Conservation (phyloP, 2,888 invertebrate genomes). For the Dione juno region DNA sequence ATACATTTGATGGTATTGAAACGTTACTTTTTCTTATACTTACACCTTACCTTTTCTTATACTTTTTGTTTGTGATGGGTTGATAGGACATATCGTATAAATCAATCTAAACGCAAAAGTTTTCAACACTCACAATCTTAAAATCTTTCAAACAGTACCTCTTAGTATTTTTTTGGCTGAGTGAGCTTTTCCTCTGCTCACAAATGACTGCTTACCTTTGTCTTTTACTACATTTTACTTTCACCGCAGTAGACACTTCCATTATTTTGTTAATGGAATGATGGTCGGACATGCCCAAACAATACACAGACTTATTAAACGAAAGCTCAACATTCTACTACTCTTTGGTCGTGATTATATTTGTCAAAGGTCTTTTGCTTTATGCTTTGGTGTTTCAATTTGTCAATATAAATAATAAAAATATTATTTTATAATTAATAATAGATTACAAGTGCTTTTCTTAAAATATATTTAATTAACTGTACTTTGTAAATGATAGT, state of each 20-base stretch:
- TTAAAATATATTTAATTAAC: too few relatives aligned
- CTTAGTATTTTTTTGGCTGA: slow-evolving; percentile 44
- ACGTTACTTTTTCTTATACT: background rate
- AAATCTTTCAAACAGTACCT: background rate
- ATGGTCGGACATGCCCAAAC: slow-evolving; percentile 69
- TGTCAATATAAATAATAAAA: too few relatives aligned
- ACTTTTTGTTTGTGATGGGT: background rate
- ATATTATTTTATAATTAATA: too few relatives aligned
- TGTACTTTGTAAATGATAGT: too few relatives aligned
- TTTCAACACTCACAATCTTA: background rate
- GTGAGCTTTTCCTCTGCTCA: slow-evolving; percentile 75
- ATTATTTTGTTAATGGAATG: slow-evolving; percentile 78
- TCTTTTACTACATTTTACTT: slow-evolving; percentile 73
- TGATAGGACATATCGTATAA: slow-evolving; percentile 7
- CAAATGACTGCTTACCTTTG: slow-evolving; percentile 77
- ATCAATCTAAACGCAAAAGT: background rate
- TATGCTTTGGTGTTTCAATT: background rate
- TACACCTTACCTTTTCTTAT: too few relatives aligned
- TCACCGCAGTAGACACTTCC: slow-evolving; percentile 66
- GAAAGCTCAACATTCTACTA: slow-evolving; percentile 19
- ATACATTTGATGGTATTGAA: background rate
- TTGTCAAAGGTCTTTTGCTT: background rate
- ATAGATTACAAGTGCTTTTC: too few relatives aligned
- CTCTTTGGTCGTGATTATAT: slow-evolving; percentile 1
- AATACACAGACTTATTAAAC: slow-evolving; percentile 60